phyloP scores from a whole-genome alignment of 2,797 vertebrate genomes.

The Poeciliopsis turneri region DNA sequence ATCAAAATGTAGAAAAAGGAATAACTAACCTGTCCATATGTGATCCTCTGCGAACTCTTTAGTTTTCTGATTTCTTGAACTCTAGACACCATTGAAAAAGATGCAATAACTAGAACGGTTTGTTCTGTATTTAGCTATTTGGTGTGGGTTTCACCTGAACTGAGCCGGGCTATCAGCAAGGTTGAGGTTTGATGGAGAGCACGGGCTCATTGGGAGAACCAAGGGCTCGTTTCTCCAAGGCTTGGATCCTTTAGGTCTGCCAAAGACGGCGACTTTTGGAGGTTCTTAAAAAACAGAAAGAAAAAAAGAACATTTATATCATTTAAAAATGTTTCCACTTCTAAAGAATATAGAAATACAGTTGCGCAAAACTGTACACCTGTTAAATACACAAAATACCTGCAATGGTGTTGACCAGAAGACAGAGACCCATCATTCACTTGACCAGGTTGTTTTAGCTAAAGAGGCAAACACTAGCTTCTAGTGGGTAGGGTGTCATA shows the following conservation, averaged over 20 bases:
- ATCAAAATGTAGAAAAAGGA: background rate
- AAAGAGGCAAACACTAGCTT: background rate
- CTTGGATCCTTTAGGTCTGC: slow-evolving; percentile 71
- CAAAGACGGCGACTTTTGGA: slow-evolving; percentile 77
- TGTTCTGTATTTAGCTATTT: background rate
- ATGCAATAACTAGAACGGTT: background rate
- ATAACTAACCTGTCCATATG: slow-evolving; percentile 62
- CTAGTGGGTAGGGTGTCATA: background rate
- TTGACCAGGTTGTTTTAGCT: too few species aligned
- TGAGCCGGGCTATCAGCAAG: slow-evolving; percentile 77
- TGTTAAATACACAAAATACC: background rate
- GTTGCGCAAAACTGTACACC: background rate
- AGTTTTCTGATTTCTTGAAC: slow-evolving; percentile 46
- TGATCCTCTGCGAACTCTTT: slow-evolving; percentile 67
- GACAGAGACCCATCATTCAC: background rate
- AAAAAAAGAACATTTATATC: background rate
- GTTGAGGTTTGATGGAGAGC: slow-evolving; percentile 76
- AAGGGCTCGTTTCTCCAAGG: slow-evolving; percentile 68
- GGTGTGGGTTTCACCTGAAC: slow-evolving; percentile 73
- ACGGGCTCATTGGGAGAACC: slow-evolving; percentile 87
- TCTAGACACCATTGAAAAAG: slow-evolving; percentile 51
- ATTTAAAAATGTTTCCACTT: background rate
- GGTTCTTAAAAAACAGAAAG: slow-evolving; percentile 71
- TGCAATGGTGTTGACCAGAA: background rate
- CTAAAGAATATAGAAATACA: background rate